Percentiles rank a stretch among this genome's conserved stretches.
Conservation (phyloP, 1,140 invertebrate genomes). For the Tenebrio molitor region DNA sequence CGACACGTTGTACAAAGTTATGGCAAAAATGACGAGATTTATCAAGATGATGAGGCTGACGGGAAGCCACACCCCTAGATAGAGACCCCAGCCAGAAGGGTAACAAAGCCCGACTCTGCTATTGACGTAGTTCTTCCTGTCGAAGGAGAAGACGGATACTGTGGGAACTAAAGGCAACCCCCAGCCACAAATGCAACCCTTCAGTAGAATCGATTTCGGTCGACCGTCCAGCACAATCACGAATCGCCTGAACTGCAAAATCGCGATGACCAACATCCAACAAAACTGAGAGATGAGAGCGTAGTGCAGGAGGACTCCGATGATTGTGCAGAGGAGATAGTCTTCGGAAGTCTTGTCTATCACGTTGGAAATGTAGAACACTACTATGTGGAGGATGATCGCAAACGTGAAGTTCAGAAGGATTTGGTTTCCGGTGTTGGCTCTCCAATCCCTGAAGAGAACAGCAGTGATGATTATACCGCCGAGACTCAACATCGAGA, state of each 20-base stretch:
- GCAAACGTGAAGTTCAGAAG: constrained; percentile 72
- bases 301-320: constrained; percentile 71
- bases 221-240: constrained; percentile 71
- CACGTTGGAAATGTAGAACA: constrained; percentile 70
- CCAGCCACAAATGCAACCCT: constrained; percentile 63
- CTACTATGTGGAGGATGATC: constrained; percentile 71
- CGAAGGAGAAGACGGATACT: constrained; percentile 63
- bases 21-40: constrained; percentile 71
- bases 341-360: constrained; percentile 67
- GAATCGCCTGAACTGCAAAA: constrained; percentile 74
- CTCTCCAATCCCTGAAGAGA: constrained; percentile 73
- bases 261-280: constrained; percentile 77
- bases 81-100: constrained; percentile 70
- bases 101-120: constrained; percentile 70
- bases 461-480: constrained; percentile 70
- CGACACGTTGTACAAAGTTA: constrained; percentile 70
- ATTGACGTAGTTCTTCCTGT: constrained; percentile 70
- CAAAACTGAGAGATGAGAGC: constrained; percentile 73
- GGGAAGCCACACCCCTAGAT: constrained; percentile 70
- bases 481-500: constrained; percentile 72
- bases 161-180: constrained; percentile 61
- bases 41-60: constrained; percentile 69
- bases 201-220: constrained; percentile 61
- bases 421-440: constrained; percentile 74
- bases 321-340: constrained; percentile 60